Percentiles rank a stretch among this genome's conserved stretches.
Evolutionary conservation across 2,797 vertebrate genomes (phyloP).

Genomic region (Anguilla anguilla): DNA sequence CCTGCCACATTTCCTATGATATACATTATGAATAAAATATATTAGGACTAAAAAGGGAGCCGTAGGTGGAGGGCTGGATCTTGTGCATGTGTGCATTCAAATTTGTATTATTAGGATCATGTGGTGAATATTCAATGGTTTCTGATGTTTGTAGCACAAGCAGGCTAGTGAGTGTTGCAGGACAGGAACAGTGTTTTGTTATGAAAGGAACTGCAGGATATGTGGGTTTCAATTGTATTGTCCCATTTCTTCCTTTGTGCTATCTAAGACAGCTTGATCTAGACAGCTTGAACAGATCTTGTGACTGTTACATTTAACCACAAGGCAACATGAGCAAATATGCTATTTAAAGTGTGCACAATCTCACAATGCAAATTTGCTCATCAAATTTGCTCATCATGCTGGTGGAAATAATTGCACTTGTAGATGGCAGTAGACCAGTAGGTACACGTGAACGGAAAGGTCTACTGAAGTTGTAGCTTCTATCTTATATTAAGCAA

Average conservation of each 20-base stretch:
- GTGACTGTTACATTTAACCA: neutral
- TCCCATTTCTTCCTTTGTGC: neutral
- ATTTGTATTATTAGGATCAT: too few species aligned
- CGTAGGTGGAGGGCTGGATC: neutral
- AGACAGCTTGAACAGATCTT: neutral
- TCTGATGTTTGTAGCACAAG: neutral
- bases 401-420: neutral
- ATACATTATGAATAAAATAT: neutral
- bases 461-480: neutral
- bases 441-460: too few species aligned
- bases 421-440: neutral
- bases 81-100: too few species aligned
- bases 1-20: neutral
- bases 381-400: neutral
- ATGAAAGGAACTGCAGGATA: neutral
- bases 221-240: neutral
- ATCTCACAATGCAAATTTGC: neutral
- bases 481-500: neutral
- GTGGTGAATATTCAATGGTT: neutral
- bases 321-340: neutral
- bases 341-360: neutral
- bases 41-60: neutral
- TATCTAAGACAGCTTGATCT: neutral
- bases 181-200: neutral
- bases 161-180: neutral